These are phyloP conservation scores for Diorhabda carinulata DNA, from an alignment of 1,140 invertebrate species.

Conservation along the genomic window DNA sequence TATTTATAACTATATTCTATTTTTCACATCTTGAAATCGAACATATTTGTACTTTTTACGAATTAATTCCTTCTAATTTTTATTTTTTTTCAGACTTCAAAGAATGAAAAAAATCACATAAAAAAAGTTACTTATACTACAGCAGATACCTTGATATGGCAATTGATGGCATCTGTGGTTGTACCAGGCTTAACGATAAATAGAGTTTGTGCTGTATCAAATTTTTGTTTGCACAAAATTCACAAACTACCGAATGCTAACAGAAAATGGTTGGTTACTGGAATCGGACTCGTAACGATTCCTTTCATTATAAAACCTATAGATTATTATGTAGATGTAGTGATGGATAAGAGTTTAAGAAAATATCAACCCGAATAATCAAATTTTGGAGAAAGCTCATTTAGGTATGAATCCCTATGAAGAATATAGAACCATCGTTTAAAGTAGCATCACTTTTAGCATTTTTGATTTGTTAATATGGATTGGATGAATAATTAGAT, in stretches of 20 bases:
- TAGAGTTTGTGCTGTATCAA: conserved; percentile 66
- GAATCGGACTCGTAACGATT: conserved; percentile 77
- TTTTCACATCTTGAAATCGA: not conserved
- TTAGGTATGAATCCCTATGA: too few species aligned
- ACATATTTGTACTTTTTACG: not conserved
- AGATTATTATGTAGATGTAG: conserved; percentile 70
- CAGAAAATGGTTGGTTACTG: conserved; percentile 67
- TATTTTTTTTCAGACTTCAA: conserved; percentile 27
- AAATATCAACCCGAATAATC: conserved; percentile 27
- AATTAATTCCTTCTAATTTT: not conserved
- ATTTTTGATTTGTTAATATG: too few species aligned
- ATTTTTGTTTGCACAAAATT: conserved; percentile 53
- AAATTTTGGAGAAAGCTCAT: too few species aligned
- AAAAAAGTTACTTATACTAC: conserved; percentile 58
- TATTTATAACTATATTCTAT: not conserved
- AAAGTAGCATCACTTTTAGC: too few species aligned
- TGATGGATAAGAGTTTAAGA: conserved; percentile 69
- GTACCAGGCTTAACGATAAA: conserved; percentile 93
- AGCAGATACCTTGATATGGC: conserved; percentile 86
- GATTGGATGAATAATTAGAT: too few species aligned
- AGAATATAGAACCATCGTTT: too few species aligned
- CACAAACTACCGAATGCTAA: conserved; percentile 50
- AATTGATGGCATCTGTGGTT: conserved; percentile 85
- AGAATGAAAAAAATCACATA: conserved; percentile 23
- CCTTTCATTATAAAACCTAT: conserved; percentile 93